Base-by-base conservation (phyloP, 2,797 vertebrate genomes). In the Corythornis leucogaster region DNA sequence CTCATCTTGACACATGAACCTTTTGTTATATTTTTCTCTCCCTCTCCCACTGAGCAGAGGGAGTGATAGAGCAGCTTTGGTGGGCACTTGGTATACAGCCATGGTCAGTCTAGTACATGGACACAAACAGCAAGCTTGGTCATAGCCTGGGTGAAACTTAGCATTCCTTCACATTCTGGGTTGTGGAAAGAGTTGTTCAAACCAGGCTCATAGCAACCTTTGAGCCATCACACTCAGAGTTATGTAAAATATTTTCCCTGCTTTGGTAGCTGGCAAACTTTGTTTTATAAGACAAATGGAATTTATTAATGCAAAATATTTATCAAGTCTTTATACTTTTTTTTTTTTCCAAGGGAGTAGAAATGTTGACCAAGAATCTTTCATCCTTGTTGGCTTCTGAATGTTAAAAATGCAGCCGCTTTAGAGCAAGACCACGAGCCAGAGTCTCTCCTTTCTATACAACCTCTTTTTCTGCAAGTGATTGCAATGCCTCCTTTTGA, bases 281-380 rank as follows among this genome's bases (percentile, higher is more conserved):
- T 59, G 31, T 96, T 96, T 96, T 96, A 94, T 94, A 97, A 94
- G 90, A 96, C 96, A 97, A 98, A 97, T 96, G 96, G 97, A 97
- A 97, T 97, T 96, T 98, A 97, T 97, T 97, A 97, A 97, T 94
- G 95, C 89, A 96, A 97, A 97, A 94, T 96, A 97, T 97, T 97
- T 97, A 96, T 96, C 93, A 92, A 94, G 85, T 86, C 85, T 90
- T 95, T 86, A 80, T 93, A 75, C 38, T 70, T 82, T 54, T 80
- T 86, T 64, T 80, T 80, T 87, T 73, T 46, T 73, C 53, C 74
- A 89, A 90, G 54, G 61, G 80, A 80, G 45, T 46, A 28, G 75
- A 96, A 81, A 83, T 66, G 80, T 89, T 95, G 79, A 95, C 80
- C 79, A 90, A 77, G 81, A 93, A 59, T 87, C 91, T 96, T 97